Percentiles rank a stretch among this genome's conserved stretches.
Conservation (phyloP, 2,113 vertebrate genomes). For the Gymnarchus niloticus region DNA sequence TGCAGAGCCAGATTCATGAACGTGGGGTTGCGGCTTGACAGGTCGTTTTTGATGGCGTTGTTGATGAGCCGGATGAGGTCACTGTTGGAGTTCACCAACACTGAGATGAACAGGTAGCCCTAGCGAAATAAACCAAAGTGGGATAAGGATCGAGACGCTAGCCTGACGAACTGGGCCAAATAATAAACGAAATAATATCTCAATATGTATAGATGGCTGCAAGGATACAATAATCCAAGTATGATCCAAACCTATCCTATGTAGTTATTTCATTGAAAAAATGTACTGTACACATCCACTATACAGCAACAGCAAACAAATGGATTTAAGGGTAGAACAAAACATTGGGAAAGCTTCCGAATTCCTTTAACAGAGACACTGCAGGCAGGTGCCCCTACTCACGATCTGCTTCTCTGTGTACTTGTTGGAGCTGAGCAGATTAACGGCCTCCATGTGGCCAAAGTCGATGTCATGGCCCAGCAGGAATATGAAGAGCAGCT, state of each 20-base stretch:
- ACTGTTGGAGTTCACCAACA: constrained; percentile 88
- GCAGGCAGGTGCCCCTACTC: constrained; percentile 46
- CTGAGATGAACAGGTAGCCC: constrained; percentile 91
- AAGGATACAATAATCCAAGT: neutral
- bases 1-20: constrained; percentile 92
- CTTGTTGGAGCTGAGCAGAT: constrained; percentile 89
- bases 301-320: neutral
- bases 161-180: neutral
- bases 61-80: constrained; percentile 89
- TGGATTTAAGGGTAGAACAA: neutral
- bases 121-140: constrained; percentile 29
- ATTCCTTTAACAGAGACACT: neutral
- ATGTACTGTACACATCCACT: neutral
- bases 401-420: constrained; percentile 94
- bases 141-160: neutral
- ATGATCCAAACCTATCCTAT: neutral
- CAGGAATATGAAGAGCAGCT: constrained; percentile 89
- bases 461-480: constrained; percentile 91
- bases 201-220: too few species aligned
- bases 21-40: constrained; percentile 89
- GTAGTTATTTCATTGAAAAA: neutral
- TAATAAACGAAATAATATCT: too few species aligned
- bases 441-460: constrained; percentile 90
- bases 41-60: constrained; percentile 89
- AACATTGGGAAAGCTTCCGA: neutral